phyloP scores from a whole-genome alignment of 2,888 invertebrate species.

The Calameuta idolon region DNA sequence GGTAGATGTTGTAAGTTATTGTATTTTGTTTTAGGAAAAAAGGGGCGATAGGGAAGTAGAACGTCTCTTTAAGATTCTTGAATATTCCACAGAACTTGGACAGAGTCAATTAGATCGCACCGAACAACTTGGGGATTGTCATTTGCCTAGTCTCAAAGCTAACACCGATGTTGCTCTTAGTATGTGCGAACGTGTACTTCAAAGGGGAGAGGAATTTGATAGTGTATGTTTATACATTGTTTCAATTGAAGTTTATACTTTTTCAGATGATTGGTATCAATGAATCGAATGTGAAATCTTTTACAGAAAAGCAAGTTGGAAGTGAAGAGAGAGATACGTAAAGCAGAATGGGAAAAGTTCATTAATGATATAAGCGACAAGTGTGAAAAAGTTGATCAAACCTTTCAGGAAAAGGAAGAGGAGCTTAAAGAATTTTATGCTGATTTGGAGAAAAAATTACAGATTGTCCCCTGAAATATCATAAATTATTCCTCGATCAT shows the following conservation, averaged over 20 bases:
- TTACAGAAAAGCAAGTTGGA: slow-evolving; percentile 68
- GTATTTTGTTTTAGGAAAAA: slow-evolving; percentile 72
- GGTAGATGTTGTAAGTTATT: background rate
- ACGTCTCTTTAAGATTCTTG: slow-evolving; percentile 80
- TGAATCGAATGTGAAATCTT: slow-evolving; percentile 17
- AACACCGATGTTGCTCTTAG: slow-evolving; percentile 76
- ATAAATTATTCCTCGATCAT: background rate
- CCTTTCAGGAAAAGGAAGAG: slow-evolving; percentile 83
- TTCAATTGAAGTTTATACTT: background rate
- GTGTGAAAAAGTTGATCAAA: slow-evolving; percentile 80
- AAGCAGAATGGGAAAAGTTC: slow-evolving; percentile 79
- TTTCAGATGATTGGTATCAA: background rate
- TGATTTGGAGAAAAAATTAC: slow-evolving; percentile 80
- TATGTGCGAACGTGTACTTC: slow-evolving; percentile 74
- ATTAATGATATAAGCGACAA: slow-evolving; percentile 83
- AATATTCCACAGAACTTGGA: slow-evolving; percentile 82
- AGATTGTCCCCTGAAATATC: slow-evolving; percentile 68
- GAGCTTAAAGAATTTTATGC: slow-evolving; percentile 80
- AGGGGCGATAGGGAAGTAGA: slow-evolving; percentile 85
- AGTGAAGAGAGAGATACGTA: slow-evolving; percentile 69
- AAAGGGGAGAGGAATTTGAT: slow-evolving; percentile 71
- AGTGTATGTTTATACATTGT: slow-evolving; percentile 65
- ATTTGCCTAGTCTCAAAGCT: slow-evolving; percentile 74
- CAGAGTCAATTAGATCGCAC: slow-evolving; percentile 79
- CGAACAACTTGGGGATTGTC: slow-evolving; percentile 72